Evolutionary conservation across 2,888 invertebrate species (phyloP).

Genomic region (Meloe dianella): DNA sequence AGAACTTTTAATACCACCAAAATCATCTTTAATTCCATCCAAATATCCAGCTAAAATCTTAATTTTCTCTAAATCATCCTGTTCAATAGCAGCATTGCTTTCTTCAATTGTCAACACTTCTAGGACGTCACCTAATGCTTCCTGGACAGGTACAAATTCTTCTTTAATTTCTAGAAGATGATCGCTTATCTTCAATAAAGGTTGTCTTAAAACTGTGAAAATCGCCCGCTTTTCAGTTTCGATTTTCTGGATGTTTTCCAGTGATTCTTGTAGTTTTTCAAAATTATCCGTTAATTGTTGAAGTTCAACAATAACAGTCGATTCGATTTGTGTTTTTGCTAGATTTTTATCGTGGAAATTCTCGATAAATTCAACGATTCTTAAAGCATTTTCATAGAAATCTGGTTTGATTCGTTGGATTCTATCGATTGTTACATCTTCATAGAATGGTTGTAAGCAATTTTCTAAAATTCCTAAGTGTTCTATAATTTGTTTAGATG

Average conservation of each 20-base stretch:
- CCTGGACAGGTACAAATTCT: constrained; percentile 42
- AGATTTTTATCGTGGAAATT: constrained; percentile 46
- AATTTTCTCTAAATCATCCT: constrained; percentile 37
- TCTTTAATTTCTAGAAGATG: constrained; percentile 44
- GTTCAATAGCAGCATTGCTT: constrained; percentile 48
- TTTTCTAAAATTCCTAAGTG: constrained; percentile 50
- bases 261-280: constrained; percentile 46
- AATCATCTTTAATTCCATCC: constrained; percentile 29
- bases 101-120: constrained; percentile 53
- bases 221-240: constrained; percentile 43
- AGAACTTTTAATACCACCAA: constrained; percentile 17
- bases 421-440: constrained; percentile 44
- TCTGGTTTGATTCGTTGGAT: constrained; percentile 47
- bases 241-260: constrained; percentile 45
- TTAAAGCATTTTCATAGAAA: constrained; percentile 48
- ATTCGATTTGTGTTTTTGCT: constrained; percentile 41
- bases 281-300: constrained; percentile 48
- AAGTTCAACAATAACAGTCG: constrained; percentile 47
- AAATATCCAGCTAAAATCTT: constrained; percentile 34
- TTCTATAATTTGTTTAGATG: constrained; percentile 40
- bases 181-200: constrained; percentile 49
- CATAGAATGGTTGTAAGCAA: constrained; percentile 47
- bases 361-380: constrained; percentile 52
- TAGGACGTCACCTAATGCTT: constrained; percentile 49
- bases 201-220: constrained; percentile 43